Evolutionary conservation across 2,797 vertebrate species (phyloP).

Genomic region (Myotis daubentonii): DNA sequence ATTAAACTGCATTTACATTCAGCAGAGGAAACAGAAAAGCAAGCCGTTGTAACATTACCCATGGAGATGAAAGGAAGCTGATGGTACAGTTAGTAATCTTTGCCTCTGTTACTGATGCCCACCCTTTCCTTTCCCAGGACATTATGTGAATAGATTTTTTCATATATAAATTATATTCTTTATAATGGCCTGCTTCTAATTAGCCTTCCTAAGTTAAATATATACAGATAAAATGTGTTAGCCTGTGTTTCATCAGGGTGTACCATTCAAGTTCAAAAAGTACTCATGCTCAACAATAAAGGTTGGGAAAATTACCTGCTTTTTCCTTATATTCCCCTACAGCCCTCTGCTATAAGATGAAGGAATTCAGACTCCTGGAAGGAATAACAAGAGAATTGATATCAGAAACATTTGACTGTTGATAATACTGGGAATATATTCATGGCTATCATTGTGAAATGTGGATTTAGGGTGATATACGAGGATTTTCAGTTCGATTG

Average conservation of each 20-base stretch:
- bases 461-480: neutral
- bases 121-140: neutral
- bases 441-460: neutral
- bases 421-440: neutral
- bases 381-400: neutral
- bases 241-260: neutral
- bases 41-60: neutral
- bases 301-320: neutral
- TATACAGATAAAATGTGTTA: constrained; percentile 10
- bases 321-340: neutral
- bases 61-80: neutral
- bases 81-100: neutral
- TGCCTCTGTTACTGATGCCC: neutral
- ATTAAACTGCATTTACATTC: neutral
- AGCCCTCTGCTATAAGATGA: neutral
- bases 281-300: constrained; percentile 22
- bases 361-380: neutral
- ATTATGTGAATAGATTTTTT: neutral
- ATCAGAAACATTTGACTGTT: neutral
- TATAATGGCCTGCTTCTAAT: constrained; percentile 15
- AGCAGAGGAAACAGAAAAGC: neutral
- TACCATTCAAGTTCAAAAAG: neutral
- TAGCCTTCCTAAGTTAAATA: constrained; percentile 4
- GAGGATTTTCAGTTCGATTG: neutral
- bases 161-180: neutral